Conservation (phyloP, 1,140 invertebrate genomes). For the Bombus picipes region DNA sequence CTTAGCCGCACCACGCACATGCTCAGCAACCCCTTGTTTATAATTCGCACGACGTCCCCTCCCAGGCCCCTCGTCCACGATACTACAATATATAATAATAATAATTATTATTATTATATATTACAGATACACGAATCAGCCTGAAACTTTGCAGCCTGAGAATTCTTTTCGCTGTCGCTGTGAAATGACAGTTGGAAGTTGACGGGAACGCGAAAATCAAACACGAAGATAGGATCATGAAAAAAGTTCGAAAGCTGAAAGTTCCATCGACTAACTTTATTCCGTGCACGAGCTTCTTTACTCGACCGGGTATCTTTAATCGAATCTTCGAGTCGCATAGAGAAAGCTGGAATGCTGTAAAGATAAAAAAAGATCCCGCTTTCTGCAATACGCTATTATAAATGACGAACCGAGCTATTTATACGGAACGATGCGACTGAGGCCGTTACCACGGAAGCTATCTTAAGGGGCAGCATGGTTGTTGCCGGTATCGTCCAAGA, state of each 20-base stretch:
- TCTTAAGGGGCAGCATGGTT: background rate
- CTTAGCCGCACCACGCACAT: too few species aligned
- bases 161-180: too few species aligned
- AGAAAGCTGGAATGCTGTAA: background rate
- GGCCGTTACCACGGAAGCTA: constrained; percentile 2
- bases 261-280: background rate
- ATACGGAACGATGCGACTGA: background rate
- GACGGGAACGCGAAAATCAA: background rate
- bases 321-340: background rate
- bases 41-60: too few species aligned
- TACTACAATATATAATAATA: too few species aligned
- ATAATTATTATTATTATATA: too few species aligned
- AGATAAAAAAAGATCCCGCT: background rate
- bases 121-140: too few species aligned
- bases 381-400: constrained; percentile 5
- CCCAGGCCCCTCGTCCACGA: too few species aligned
- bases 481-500: background rate
- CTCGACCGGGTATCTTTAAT: background rate
- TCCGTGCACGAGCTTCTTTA: background rate
- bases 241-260: background rate
- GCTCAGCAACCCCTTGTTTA: too few species aligned
- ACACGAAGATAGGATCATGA: background rate
- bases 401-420: constrained; percentile 28
- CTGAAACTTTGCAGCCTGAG: too few species aligned
- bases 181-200: too few species aligned